Evolutionary conservation across 2,888 invertebrate species (phyloP), one percentile per base, ranked within the genome.

Genomic region (Polyommatus icarus): DNA sequence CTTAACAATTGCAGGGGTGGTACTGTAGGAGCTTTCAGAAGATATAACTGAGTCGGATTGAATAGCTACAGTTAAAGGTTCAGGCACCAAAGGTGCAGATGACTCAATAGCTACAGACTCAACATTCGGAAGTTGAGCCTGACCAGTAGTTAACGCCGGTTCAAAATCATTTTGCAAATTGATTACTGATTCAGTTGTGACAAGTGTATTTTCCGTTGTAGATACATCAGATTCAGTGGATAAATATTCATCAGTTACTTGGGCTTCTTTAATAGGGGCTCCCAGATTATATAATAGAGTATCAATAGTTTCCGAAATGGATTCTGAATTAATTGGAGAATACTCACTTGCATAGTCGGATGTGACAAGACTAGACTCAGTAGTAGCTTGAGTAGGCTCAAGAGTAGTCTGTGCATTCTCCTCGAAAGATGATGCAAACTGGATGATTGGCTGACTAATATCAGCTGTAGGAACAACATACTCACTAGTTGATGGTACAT

Each of bases 21-120:
- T 54, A 75, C 24, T 54, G 18, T 75, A 50, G 29, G 75, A 54
- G 18, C 50, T 75, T 75, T 75, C 50, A 54, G 75, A 29, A 29
- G 75, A 46, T 18, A 29, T 29, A 75, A 15, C 54, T 7, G 50
- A 15, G 20, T 54, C 18, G 6, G 29, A 67, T 67, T 67, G 67
- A 67, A 67, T 29, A 67, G 50, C 24, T 29, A 29, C 20, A 20
- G 12, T 24, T 24, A 24, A 50, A 12, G 29, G 46, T 24, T 46
- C 50, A 24, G 73, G 24, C 73, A 46, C 20, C 46, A 73, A 40
- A 46, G 73, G 75, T 54, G 40, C 54, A 18, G 75, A 75, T 29
- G 46, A 18, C 20, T 50, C 50, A 50, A 24, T 54, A 54, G 29
- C 54, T 50, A 24, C 50, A 15, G 50, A 6, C 18, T 54, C 24